Base-by-base conservation (phyloP, 2,888 invertebrate species). In the Lordiphosa fenestrarum region DNA sequence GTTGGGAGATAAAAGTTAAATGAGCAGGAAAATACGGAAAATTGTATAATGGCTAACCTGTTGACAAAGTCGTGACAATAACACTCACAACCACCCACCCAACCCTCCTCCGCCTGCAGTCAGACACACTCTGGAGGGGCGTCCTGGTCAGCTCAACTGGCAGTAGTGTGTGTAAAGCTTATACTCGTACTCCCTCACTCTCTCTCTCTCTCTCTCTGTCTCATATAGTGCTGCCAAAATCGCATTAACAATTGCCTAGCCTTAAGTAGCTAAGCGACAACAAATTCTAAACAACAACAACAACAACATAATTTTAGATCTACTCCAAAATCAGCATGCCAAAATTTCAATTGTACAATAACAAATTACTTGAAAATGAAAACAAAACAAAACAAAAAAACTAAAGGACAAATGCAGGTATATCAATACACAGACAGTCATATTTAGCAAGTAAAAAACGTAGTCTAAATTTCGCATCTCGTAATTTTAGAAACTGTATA, bases 11-110 rank as follows among this genome's bases (percentile, higher is more conserved):
- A 76, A 85, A 84, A 76, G 86, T 85, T 86, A 84, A 86, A 85
- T 85, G 86, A 87, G 75, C 85, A 74, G 82, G 87, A 86, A 86
- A 87, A 87, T 86, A 77, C 71, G 73, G 54, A 76, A 73, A 73
- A 67, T 63, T 64, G 71, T 65, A 73, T 71, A 72, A 71, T 30
- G 44, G 33, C 44, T 13, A 33, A 30, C 37, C 12, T 37, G 12
- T 37, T 47, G 33, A 47, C n/a, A n/a, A n/a, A n/a, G n/a, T n/a
- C n/a, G n/a, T n/a, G n/a, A n/a, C 44, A 15, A 30, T 44, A 44
- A 15, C 15, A 13, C 38, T 37, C 25, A 6, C 4, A 23, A 3
- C 19, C 19, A 19, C 37, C n/a, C 12, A 13, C 12, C 12, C 12
- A 7, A 2, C 3, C 10, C 30, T 6, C 25, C 25, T 30, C 0